These are phyloP conservation scores for Vulpes lagopus DNA, from an alignment of 2,113 vertebrate genomes.

Conservation along the genomic window DNA sequence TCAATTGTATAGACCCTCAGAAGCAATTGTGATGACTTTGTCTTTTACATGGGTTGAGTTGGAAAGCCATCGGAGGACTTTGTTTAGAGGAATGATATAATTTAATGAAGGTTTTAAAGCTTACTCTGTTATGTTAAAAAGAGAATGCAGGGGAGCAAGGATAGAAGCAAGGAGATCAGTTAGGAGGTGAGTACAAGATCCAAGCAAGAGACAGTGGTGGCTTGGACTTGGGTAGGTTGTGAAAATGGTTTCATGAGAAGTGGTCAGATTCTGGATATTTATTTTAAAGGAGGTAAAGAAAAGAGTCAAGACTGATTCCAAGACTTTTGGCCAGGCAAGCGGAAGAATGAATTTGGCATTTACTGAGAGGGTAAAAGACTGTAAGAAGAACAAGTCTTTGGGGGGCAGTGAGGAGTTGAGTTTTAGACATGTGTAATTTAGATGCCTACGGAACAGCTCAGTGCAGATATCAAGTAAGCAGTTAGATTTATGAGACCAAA, in stretches of 20 bases:
- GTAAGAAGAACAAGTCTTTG: neutral
- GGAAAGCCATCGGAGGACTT: neutral
- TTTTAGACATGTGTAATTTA: neutral
- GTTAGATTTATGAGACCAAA: neutral
- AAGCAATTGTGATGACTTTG: conserved; percentile 12
- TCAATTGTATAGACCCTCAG: neutral
- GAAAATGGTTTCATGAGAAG: neutral
- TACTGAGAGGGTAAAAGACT: neutral
- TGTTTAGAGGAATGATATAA: neutral
- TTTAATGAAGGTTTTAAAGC: neutral
- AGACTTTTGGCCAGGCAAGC: neutral
- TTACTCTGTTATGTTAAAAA: neutral
- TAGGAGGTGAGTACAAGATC: neutral
- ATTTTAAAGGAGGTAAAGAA: conserved; percentile 35
- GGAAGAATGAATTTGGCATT: conserved; percentile 1
- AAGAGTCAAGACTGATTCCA: neutral
- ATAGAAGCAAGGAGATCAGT: neutral
- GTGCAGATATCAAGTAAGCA: neutral
- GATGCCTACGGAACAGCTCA: neutral
- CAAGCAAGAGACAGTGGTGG: neutral
- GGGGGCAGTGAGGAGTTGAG: neutral
- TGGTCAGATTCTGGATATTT: neutral
- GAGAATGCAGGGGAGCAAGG: neutral
- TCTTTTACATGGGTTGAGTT: neutral
- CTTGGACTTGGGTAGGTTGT: neutral